Evolutionary conservation across 2,888 invertebrate genomes (phyloP), one percentile per base, ranked within the genome.

Genomic region (Synanthedon myopaeformis): DNA sequence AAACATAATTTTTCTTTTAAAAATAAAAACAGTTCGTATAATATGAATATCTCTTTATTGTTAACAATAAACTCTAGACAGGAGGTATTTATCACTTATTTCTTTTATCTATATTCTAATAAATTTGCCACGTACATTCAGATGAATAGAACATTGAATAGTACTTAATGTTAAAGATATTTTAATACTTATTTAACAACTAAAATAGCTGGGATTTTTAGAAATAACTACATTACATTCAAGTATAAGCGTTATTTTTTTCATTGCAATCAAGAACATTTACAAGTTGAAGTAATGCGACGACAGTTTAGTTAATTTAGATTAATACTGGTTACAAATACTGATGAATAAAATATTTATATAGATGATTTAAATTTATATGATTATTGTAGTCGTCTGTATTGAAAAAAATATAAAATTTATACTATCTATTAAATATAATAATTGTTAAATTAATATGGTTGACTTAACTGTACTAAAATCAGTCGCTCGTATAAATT

Each of bases 41-140:
- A 82, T 84, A 80, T 83, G 82, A 82, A 85, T 84, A 80, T 82
- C 72, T 82, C 79, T 85, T 85, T 86, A 85, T 82, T 81, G 70
- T 67, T 78, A 84, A 85, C 84, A 84, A 79, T 84, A 82, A 79
- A 77, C 75, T 83, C 80, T 85, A 83, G 81, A 84, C 81, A 84
- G 79, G 77, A 79, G 78, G 79, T 83, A 81, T 76, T 64, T 76
- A 75, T 79, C 72, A 76, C 76, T 75, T 76, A 76, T 54, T 63
- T 66, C 64, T 67, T 50, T 52, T 28, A 53, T 55, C 50, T 57
- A 57, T 23, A 23, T 61, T 58, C 66, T 74, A 69, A 64, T 35
- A 35, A 66, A 61, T 72, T 71, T 69, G 66, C 66, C 69, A 75
- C 70, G 57, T 68, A 70, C 61, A 66, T 70, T 65, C 56, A 67